A percentile compares a stretch with the other conserved stretches of the same genome.
Conservation (phyloP, 1,140 invertebrate species). For the Antheraea mylitta region DNA sequence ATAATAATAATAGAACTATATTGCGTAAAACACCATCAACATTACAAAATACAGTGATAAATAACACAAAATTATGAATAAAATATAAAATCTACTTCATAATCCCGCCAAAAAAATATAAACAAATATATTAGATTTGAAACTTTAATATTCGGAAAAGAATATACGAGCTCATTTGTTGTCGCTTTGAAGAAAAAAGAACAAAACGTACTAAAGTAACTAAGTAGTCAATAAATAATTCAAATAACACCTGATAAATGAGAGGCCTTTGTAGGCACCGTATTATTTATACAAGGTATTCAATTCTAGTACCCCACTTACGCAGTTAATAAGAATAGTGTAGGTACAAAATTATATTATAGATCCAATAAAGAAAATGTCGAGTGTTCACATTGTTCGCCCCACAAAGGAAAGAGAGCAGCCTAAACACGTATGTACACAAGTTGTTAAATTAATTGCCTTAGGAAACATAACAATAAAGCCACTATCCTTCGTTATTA, state of each 20-base stretch:
- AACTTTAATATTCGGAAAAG: too few relatives aligned
- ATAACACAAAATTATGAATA: too few relatives aligned
- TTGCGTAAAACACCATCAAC: too few relatives aligned
- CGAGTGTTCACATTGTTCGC: background rate
- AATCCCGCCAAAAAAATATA: too few relatives aligned
- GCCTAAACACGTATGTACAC: background rate
- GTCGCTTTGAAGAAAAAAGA: too few relatives aligned
- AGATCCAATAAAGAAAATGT: background rate
- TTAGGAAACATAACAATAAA: conserved; percentile 4
- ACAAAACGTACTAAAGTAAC: too few relatives aligned
- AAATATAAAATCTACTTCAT: too few relatives aligned
- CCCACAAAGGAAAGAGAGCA: background rate
- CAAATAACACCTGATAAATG: background rate
- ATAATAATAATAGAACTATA: too few relatives aligned
- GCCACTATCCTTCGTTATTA: background rate
- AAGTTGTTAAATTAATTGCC: background rate
- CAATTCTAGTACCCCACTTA: background rate
- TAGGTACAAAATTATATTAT: background rate
- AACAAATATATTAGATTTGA: too few relatives aligned
- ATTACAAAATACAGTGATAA: too few relatives aligned
- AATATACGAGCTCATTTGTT: too few relatives aligned
- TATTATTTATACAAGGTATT: background rate
- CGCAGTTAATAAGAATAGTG: background rate
- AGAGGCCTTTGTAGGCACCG: background rate
- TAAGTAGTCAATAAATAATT: too few relatives aligned